These are phyloP conservation scores for Sinocyclocheilus anshuiensis DNA, from an alignment of 2,113 vertebrate genomes.

Conservation along the genomic window DNA sequence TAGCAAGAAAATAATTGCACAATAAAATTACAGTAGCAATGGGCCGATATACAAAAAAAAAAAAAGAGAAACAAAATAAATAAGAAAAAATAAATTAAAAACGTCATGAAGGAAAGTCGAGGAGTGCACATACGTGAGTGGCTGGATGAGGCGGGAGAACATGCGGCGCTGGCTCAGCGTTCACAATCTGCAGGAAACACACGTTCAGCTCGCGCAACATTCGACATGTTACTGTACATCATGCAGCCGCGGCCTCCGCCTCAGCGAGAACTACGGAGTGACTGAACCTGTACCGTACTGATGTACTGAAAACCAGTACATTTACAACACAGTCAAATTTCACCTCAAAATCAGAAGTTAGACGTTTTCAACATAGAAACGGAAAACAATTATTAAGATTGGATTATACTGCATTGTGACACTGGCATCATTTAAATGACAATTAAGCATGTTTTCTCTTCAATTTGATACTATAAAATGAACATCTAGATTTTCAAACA, in stretches of 20 bases:
- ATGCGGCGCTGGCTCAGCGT: slow-evolving; percentile 78
- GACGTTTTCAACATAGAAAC: too few species aligned
- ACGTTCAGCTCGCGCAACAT: slow-evolving; percentile 60
- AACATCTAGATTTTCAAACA: background rate
- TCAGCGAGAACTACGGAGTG: slow-evolving; percentile 48
- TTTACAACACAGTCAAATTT: background rate
- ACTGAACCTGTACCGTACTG: slow-evolving; percentile 7
- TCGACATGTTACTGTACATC: too few species aligned
- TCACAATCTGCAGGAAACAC: slow-evolving; percentile 81
- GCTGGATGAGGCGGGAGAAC: slow-evolving; percentile 49
- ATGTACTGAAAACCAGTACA: background rate
- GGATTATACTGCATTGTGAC: background rate
- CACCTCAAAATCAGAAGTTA: background rate
- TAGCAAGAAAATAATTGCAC: slow-evolving; percentile 65
- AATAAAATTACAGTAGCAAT: slow-evolving; percentile 75
- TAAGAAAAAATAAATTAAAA: slow-evolving; percentile 59
- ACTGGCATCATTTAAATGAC: background rate
- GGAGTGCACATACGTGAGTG: slow-evolving; percentile 36
- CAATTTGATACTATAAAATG: background rate
- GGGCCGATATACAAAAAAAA: slow-evolving; percentile 65
- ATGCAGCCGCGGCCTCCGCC: background rate
- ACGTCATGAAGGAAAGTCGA: slow-evolving; percentile 5
- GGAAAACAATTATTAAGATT: background rate
- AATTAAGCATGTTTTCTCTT: background rate
- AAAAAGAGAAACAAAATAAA: slow-evolving; percentile 65